A percentile compares a stretch with the other conserved stretches of the same genome.
phyloP scores from a whole-genome alignment of 2,888 invertebrate genomes.

The Chymomyza fuscimana region DNA sequence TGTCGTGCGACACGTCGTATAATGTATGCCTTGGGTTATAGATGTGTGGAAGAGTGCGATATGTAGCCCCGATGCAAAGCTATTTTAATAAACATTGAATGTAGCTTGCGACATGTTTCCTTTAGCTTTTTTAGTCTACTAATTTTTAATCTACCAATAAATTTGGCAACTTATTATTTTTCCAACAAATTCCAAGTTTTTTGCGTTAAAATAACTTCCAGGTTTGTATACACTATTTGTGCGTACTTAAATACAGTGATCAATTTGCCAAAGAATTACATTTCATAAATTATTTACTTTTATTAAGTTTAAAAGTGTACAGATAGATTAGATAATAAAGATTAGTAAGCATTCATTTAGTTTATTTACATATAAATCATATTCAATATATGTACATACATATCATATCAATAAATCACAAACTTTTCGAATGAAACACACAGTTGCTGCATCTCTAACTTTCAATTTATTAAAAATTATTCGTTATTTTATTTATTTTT shows the following conservation, averaged over 20 bases:
- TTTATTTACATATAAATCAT: conserved; percentile 23
- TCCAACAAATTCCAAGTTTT: no score
- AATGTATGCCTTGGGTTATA: no score
- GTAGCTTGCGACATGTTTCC: no score
- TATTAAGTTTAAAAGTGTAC: neutral
- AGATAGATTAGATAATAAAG: neutral
- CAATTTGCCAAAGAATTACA: neutral
- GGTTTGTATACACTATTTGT: neutral
- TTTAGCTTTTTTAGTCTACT: no score
- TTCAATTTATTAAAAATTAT: conserved; percentile 35
- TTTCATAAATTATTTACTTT: neutral
- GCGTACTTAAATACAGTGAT: neutral
- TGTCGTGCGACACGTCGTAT: no score
- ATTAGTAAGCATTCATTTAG: conserved; percentile 2
- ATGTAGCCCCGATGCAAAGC: no score
- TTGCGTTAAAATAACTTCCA: no score
- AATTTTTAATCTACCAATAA: no score
- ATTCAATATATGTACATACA: conserved; percentile 26
- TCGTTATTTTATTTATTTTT: conserved; percentile 23
- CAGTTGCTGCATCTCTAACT: conserved; percentile 31
- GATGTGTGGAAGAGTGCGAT: no score
- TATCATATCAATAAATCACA: conserved; percentile 4
- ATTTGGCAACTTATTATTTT: no score
- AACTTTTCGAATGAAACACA: conserved; percentile 39
- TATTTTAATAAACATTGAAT: no score